A percentile compares a stretch with the other conserved stretches of the same genome.
Evolutionary conservation across 2,113 vertebrate genomes (phyloP).

Genomic region (Cisticola juncidis): DNA sequence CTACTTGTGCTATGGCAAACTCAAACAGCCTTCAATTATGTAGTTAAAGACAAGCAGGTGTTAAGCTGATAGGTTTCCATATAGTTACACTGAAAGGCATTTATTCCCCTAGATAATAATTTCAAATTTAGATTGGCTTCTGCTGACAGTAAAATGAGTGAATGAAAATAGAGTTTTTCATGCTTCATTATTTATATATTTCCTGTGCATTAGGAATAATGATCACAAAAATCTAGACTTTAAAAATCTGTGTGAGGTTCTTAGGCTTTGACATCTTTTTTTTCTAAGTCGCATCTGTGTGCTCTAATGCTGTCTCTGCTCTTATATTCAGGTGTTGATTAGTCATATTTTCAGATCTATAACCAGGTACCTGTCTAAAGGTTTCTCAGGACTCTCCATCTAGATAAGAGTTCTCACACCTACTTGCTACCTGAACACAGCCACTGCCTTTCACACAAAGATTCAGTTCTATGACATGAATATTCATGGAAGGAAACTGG

Average conservation of each 20-base stretch:
- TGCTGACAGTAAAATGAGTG: background rate
- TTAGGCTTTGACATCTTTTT: background rate
- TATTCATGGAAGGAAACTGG: slow-evolving; percentile 55
- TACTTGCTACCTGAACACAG: slow-evolving; percentile 42
- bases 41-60: background rate
- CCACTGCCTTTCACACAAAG: slow-evolving; percentile 49
- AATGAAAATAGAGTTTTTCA: background rate
- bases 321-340: slow-evolving; percentile 37
- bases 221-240: background rate
- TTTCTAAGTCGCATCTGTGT: background rate
- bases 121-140: slow-evolving; percentile 2
- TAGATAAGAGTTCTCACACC: slow-evolving; percentile 70
- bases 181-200: background rate
- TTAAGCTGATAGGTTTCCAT: background rate
- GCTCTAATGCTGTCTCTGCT: background rate
- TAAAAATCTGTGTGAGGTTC: background rate
- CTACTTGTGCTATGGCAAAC: background rate
- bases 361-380: slow-evolving; percentile 7
- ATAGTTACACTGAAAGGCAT: background rate
- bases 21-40: background rate
- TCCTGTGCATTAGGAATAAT: background rate
- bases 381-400: slow-evolving; percentile 59
- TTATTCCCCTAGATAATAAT: background rate
- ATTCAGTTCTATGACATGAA: slow-evolving; percentile 46
- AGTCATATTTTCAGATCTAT: slow-evolving; percentile 35